Conservation (phyloP, 2,888 invertebrate species). For the Herminia tarsipennalis region DNA sequence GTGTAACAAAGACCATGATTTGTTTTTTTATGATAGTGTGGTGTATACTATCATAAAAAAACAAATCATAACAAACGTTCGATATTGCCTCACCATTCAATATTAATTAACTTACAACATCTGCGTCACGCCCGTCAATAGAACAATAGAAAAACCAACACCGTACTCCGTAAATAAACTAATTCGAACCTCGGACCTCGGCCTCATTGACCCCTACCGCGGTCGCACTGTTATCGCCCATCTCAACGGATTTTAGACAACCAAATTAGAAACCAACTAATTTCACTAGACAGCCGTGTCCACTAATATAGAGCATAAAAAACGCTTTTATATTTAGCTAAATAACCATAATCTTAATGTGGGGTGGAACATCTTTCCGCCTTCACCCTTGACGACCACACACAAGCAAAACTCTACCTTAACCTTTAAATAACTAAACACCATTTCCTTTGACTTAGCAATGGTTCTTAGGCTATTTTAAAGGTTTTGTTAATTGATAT, state of each 20-base stretch:
- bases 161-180: slow-evolving; percentile 39
- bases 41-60: no score
- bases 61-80: slow-evolving; percentile 26
- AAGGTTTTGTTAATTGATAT: slow-evolving; percentile 62
- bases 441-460: neutral
- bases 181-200: slow-evolving; percentile 29
- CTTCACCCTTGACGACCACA: slow-evolving; percentile 34
- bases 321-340: slow-evolving; percentile 74
- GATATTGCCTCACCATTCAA: slow-evolving; percentile 26
- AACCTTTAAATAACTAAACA: neutral
- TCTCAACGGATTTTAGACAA: slow-evolving; percentile 48
- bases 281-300: slow-evolving; percentile 81
- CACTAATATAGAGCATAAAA: slow-evolving; percentile 76
- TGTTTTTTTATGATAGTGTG: no score
- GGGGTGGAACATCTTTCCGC: slow-evolving; percentile 76
- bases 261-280: slow-evolving; percentile 59
- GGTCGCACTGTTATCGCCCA: slow-evolving; percentile 33
- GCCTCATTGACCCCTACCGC: slow-evolving; percentile 32
- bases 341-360: slow-evolving; percentile 77
- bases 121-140: slow-evolving; percentile 29
- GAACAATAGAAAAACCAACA: slow-evolving; percentile 46
- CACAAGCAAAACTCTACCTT: slow-evolving; percentile 14
- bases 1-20: no score
- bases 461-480: slow-evolving; percentile 32
- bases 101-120: slow-evolving; percentile 24